Evolutionary conservation across 2,888 invertebrate species (phyloP).

Genomic region (Bedellia somnulentella): DNA sequence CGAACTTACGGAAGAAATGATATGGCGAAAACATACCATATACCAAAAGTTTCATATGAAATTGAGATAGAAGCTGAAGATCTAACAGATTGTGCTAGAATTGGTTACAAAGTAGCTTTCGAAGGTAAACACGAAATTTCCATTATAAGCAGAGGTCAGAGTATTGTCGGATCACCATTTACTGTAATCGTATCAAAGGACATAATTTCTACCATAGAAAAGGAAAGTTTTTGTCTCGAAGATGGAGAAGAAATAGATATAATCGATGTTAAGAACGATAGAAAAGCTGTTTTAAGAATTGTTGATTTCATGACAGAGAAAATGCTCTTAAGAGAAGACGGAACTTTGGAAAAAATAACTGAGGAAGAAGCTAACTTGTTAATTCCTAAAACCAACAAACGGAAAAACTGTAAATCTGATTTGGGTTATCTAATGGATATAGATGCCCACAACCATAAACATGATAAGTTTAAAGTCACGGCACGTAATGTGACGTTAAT

Average conservation of each 20-base stretch:
- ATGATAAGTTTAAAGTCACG: too few relatives aligned
- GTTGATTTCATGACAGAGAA: constrained; percentile 61
- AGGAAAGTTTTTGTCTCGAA: constrained; percentile 38
- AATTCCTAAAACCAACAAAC: constrained; percentile 22
- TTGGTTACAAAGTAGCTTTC: constrained; percentile 48
- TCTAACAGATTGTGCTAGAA: constrained; percentile 47
- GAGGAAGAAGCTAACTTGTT: constrained; percentile 41
- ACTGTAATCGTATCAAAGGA: constrained; percentile 42
- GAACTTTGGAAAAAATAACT: constrained; percentile 43
- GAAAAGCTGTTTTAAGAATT: constrained; percentile 51
- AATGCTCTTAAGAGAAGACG: constrained; percentile 57
- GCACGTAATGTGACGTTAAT: neutral
- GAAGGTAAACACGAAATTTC: constrained; percentile 62
- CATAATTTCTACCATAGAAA: constrained; percentile 30
- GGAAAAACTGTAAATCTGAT: constrained; percentile 10
- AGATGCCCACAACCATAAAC: too few relatives aligned
- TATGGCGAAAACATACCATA: constrained; percentile 46
- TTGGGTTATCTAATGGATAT: too few relatives aligned
- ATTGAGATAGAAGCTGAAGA: constrained; percentile 51
- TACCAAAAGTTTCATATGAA: constrained; percentile 49
- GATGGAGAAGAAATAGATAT: constrained; percentile 52
- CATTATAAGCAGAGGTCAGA: constrained; percentile 56
- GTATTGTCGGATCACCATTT: constrained; percentile 64
- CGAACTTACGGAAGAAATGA: constrained; percentile 44
- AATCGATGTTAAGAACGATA: constrained; percentile 38